These are phyloP conservation scores for Anarsia innoxiella DNA, from an alignment of 2,888 invertebrate species.

Conservation along the genomic window DNA sequence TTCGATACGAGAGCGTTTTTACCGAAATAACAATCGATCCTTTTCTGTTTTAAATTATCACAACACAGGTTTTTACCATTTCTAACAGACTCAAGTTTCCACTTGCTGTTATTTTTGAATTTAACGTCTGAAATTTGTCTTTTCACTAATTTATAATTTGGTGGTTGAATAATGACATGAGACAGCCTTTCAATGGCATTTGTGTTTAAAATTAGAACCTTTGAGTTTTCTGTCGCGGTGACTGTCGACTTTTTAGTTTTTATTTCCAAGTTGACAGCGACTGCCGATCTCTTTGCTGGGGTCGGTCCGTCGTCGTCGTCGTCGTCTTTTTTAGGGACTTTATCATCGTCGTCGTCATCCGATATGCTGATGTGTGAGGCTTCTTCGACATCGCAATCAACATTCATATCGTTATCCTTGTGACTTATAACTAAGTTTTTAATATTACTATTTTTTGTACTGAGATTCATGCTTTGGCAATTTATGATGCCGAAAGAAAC, in stretches of 20 bases:
- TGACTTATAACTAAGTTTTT: conserved; percentile 36
- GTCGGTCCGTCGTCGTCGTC: conserved; percentile 12
- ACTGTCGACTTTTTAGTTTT: conserved; percentile 52
- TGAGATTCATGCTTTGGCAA: conserved; percentile 41
- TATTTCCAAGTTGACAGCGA: conserved; percentile 57
- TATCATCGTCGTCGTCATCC: conserved; percentile 34
- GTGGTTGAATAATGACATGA: conserved; percentile 65
- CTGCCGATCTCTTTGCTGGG: conserved; percentile 36
- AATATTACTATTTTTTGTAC: conserved; percentile 39
- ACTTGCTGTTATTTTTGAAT: conserved; percentile 33
- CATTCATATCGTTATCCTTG: conserved; percentile 29
- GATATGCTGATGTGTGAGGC: conserved; percentile 32
- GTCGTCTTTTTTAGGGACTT: conserved; percentile 23
- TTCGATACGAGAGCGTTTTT: conserved; percentile 30
- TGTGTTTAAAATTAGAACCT: conserved; percentile 69
- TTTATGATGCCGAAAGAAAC: conserved; percentile 44
- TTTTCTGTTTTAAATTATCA: conserved; percentile 42
- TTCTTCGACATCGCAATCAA: conserved; percentile 48
- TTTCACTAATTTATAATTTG: conserved; percentile 66
- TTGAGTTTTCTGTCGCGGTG: conserved; percentile 41
- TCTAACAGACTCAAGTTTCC: conserved; percentile 27
- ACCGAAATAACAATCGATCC: conserved; percentile 43
- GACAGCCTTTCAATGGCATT: conserved; percentile 60
- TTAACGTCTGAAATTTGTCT: conserved; percentile 43
- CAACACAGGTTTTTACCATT: conserved; percentile 34